Conservation (phyloP, 2,888 invertebrate species). For the Amorpha juglandis region DNA sequence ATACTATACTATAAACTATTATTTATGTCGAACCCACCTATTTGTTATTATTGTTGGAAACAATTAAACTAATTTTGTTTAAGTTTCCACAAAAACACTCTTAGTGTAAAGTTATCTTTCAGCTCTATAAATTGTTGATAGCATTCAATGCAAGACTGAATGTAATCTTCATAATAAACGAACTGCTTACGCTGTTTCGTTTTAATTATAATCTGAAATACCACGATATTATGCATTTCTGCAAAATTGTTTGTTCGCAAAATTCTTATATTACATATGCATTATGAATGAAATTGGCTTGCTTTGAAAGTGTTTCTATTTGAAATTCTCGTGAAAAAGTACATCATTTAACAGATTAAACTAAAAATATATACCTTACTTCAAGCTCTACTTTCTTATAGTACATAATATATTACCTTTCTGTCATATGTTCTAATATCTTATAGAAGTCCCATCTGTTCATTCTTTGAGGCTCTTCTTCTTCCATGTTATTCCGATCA, state of each 20-base stretch:
- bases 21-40: background rate
- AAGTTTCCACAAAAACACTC: background rate
- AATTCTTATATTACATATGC: slow-evolving; percentile 3
- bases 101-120: background rate
- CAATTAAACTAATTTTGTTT: background rate
- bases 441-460: slow-evolving; percentile 88
- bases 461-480: slow-evolving; percentile 70
- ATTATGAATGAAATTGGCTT: background rate
- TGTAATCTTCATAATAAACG: slow-evolving; percentile 22
- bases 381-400: no score
- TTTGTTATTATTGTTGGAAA: background rate
- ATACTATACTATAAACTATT: no score
- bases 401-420: slow-evolving; percentile 68
- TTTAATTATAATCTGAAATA: slow-evolving; percentile 24
- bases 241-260: slow-evolving; percentile 33
- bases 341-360: background rate
- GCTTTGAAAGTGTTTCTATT: background rate
- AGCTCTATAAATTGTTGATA: slow-evolving; percentile 2
- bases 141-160: slow-evolving; percentile 21
- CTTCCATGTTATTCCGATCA: slow-evolving; percentile 60
- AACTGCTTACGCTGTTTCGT: slow-evolving; percentile 12
- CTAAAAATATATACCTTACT: background rate
- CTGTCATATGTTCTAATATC: slow-evolving; percentile 83
- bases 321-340: background rate
- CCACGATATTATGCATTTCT: slow-evolving; percentile 30